Conservation (phyloP, 2,888 invertebrate species). For the Auanema sp. region DNA sequence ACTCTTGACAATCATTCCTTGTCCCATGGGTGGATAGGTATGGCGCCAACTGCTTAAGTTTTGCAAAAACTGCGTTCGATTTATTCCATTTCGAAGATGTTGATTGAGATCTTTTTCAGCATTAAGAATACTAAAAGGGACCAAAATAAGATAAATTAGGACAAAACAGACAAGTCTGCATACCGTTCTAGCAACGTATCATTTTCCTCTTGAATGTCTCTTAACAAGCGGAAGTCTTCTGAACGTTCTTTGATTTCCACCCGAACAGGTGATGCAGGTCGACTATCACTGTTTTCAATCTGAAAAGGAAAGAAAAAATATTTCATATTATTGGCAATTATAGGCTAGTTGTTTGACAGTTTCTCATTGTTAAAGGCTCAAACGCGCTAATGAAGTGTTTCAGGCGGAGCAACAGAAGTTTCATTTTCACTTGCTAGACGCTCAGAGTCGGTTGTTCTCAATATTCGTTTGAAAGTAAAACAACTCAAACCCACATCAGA, state of each 20-base stretch:
- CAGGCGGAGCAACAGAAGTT: too few species aligned
- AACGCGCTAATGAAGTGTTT: too few species aligned
- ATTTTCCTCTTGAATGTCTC: slow-evolving; percentile 37
- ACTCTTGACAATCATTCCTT: not conserved
- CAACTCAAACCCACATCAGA: slow-evolving; percentile 10
- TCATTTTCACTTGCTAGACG: too few species aligned
- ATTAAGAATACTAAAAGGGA: slow-evolving; percentile 22
- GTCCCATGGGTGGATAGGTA: slow-evolving; percentile 31
- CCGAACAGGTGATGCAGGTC: slow-evolving; percentile 28
- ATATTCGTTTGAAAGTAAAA: too few species aligned
- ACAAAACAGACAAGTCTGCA: not conserved
- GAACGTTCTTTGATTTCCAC: slow-evolving; percentile 23
- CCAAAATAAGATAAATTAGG: not conserved
- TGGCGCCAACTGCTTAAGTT: slow-evolving; percentile 33
- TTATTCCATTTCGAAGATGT: slow-evolving; percentile 22
- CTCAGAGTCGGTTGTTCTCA: too few species aligned
- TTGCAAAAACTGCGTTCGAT: slow-evolving; percentile 26
- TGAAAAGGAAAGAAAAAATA: not conserved
- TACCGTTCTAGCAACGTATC: slow-evolving; percentile 30
- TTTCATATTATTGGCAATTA: too few species aligned
- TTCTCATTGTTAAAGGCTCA: too few species aligned
- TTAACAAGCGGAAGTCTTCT: slow-evolving; percentile 29
- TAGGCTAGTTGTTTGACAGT: too few species aligned
- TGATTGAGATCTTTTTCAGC: slow-evolving; percentile 39
- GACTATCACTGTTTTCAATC: slow-evolving; percentile 23